phyloP scores from a whole-genome alignment of 2,113 vertebrate species.

The Takifugu bimaculatus region DNA sequence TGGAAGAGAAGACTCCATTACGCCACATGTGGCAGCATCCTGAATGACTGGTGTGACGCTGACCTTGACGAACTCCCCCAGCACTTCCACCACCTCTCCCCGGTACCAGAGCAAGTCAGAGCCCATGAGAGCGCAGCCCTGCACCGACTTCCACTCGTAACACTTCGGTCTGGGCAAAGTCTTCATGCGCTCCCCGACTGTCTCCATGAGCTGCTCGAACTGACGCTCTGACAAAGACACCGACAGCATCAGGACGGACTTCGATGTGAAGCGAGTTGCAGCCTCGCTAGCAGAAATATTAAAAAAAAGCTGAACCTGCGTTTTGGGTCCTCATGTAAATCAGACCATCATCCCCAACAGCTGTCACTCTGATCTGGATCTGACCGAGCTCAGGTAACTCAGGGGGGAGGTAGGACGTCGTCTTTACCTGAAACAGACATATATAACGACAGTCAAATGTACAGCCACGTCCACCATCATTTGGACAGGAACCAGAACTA shows the following conservation, averaged over 20 bases:
- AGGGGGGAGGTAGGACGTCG: conserved; percentile 75
- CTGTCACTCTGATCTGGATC: conserved; percentile 75
- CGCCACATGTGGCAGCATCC: no score
- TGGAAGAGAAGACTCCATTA: neutral
- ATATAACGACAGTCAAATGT: neutral
- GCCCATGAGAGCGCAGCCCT: conserved; percentile 85
- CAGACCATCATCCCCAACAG: conserved; percentile 80
- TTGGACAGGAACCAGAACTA: no score
- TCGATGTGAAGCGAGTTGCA: neutral
- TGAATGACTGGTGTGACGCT: neutral
- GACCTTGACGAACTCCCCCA: conserved; percentile 78
- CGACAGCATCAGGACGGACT: neutral
- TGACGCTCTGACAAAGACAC: conserved; percentile 67
- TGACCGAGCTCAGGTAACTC: conserved; percentile 71
- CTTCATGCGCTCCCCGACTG: conserved; percentile 81
- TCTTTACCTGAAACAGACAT: conserved; percentile 45
- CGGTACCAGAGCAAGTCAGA: conserved; percentile 88
- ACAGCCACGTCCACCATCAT: no score
- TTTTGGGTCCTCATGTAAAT: conserved; percentile 79
- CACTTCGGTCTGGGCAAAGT: conserved; percentile 78
- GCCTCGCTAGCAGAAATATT: neutral
- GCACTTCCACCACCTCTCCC: conserved; percentile 79
- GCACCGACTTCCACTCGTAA: conserved; percentile 85
- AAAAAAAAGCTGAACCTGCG: conserved; percentile 50
- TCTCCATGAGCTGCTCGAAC: conserved; percentile 73